Conservation (phyloP, 1,140 invertebrate genomes). For the Notospermus geniculatus region DNA sequence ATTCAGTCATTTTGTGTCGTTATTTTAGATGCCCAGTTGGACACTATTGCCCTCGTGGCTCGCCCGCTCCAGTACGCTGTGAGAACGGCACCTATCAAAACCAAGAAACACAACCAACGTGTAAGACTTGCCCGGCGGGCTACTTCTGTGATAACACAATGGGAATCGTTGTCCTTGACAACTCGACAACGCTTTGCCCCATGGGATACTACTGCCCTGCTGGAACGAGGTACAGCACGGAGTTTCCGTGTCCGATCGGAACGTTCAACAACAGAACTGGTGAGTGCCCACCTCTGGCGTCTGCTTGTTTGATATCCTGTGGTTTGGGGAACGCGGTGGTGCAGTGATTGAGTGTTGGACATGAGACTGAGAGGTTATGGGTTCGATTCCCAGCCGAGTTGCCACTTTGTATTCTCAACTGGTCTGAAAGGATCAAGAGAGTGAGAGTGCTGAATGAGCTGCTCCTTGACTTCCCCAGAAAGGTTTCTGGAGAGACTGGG, state of each 20-base stretch:
- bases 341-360: too few species aligned
- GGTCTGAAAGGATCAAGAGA: too few species aligned
- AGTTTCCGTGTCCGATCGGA: slow-evolving; percentile 48
- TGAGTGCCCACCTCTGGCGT: not conserved
- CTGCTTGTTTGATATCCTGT: too few species aligned
- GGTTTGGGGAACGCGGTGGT: too few species aligned
- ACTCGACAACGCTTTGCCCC: slow-evolving; percentile 44
- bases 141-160: slow-evolving; percentile 51
- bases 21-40: slow-evolving; percentile 42
- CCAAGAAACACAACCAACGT: slow-evolving; percentile 33
- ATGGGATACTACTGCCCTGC: slow-evolving; percentile 45
- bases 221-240: slow-evolving; percentile 38
- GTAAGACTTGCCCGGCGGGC: slow-evolving; percentile 43
- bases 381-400: too few species aligned
- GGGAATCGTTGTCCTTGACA: slow-evolving; percentile 40
- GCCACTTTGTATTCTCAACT: too few species aligned
- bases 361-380: too few species aligned
- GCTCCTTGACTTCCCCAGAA: too few species aligned
- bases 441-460: too few species aligned
- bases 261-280: slow-evolving; percentile 31
- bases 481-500: too few species aligned
- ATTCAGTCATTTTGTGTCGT: too few species aligned
- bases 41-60: slow-evolving; percentile 41
- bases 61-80: slow-evolving; percentile 35
- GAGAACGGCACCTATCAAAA: slow-evolving; percentile 48